Evolutionary conservation across 2,888 invertebrate species (phyloP).

Genomic region (Agrotis ipsilon): DNA sequence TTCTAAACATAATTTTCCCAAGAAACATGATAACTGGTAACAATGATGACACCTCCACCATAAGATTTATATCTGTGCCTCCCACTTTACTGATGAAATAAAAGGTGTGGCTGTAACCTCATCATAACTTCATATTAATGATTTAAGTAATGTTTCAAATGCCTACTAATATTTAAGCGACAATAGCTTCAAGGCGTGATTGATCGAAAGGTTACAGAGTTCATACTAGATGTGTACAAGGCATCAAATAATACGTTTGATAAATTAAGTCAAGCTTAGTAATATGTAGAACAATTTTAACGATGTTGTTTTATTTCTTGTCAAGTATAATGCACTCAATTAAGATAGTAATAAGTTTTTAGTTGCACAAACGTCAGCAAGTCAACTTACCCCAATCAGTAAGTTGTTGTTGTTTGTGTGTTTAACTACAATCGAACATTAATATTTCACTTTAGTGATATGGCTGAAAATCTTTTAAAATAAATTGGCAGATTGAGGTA

Average conservation of each 20-base stretch:
- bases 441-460: no score
- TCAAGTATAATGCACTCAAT: neutral
- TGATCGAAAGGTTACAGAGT: constrained; percentile 38
- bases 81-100: constrained; percentile 58
- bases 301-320: neutral
- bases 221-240: constrained; percentile 16
- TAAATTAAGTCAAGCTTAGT: neutral
- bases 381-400: no score
- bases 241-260: constrained; percentile 7
- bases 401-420: no score
- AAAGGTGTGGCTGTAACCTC: constrained; percentile 48
- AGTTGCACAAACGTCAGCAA: neutral
- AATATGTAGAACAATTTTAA: neutral
- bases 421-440: no score
- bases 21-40: constrained; percentile 45
- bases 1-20: constrained; percentile 49
- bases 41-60: constrained; percentile 43
- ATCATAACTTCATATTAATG: constrained; percentile 54
- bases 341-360: no score
- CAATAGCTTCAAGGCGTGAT: constrained; percentile 43
- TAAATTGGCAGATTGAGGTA: no score
- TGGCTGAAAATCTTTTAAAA: no score
- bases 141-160: constrained; percentile 44
- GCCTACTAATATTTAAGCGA: constrained; percentile 42
- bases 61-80: constrained; percentile 49